Percentiles rank a stretch among this genome's conserved stretches.
phyloP scores from a whole-genome alignment of 2,888 invertebrate species.

The Caenorhabditis drosophilae region DNA sequence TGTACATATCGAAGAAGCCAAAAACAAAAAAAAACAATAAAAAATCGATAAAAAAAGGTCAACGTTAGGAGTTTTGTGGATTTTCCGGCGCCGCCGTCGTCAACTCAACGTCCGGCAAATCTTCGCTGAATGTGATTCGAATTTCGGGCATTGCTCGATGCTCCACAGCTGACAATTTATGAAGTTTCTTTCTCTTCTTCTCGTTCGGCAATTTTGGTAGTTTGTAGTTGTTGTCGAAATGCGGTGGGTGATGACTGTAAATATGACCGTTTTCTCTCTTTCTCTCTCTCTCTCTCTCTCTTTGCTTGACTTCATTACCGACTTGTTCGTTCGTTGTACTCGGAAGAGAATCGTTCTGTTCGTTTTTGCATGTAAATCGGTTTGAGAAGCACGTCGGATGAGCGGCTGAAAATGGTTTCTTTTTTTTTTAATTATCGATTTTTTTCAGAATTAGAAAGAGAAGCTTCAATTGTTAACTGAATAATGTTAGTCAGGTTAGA shows the following conservation, averaged over 20 bases:
- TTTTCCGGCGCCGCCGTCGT: no score
- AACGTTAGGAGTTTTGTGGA: no score
- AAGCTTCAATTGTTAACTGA: no score
- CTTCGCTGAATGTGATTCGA: conserved; percentile 36
- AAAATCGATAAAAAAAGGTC: no score
- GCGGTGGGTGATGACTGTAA: conserved; percentile 19
- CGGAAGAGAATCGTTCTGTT: conserved; percentile 42
- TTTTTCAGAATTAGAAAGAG: no score
- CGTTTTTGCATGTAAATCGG: conserved; percentile 47
- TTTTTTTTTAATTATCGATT: background rate
- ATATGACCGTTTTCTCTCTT: background rate
- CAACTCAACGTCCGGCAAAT: conserved; percentile 15
- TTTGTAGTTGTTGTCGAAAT: conserved; percentile 37
- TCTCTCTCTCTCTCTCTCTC: no score
- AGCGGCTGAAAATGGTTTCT: conserved; percentile 34
- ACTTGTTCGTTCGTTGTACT: conserved; percentile 54
- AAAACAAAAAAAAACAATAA: no score
- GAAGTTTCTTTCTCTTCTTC: conserved; percentile 38
- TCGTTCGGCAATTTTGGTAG: conserved; percentile 39
- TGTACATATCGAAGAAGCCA: no score
- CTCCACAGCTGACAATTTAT: conserved; percentile 34
- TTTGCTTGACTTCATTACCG: conserved; percentile 7
- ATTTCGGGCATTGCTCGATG: conserved; percentile 37
- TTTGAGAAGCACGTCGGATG: conserved; percentile 50
- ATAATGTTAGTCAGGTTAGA: no score